Conservation (phyloP, 2,888 invertebrate genomes). For the Phengaris arion region DNA sequence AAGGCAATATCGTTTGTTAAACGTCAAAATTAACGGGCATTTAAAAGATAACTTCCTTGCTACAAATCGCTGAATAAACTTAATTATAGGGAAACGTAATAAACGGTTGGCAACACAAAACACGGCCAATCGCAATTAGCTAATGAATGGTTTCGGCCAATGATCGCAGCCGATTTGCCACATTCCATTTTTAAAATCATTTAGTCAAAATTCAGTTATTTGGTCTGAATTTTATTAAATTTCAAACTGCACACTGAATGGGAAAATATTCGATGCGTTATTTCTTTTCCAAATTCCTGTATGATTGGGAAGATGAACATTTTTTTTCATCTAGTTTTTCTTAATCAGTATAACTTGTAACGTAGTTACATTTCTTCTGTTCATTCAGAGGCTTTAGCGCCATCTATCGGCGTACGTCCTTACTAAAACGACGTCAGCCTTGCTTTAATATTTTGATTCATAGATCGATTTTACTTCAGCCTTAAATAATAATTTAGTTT, state of each 20-base stretch:
- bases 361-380: too few species aligned
- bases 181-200: constrained; percentile 28
- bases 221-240: not conserved
- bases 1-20: constrained; percentile 6
- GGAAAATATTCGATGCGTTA: not conserved
- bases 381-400: too few species aligned
- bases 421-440: too few species aligned
- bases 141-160: constrained; percentile 46
- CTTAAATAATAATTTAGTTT: too few species aligned
- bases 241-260: not conserved
- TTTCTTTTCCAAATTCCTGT: not conserved
- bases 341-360: too few species aligned
- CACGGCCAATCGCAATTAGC: constrained; percentile 53
- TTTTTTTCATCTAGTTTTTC: not conserved
- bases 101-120: constrained; percentile 33
- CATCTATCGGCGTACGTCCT: too few species aligned
- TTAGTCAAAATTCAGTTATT: constrained; percentile 15
- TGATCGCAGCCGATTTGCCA: constrained; percentile 23
- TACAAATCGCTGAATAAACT: not conserved
- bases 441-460: too few species aligned
- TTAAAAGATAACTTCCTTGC: constrained; percentile 6
- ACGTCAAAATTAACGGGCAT: not conserved
- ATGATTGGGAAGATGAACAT: not conserved
- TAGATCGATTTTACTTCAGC: too few species aligned
- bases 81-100: constrained; percentile 23